phyloP scores from a whole-genome alignment of 2,113 vertebrate genomes.

The Leptobrachium ailaonicum region DNA sequence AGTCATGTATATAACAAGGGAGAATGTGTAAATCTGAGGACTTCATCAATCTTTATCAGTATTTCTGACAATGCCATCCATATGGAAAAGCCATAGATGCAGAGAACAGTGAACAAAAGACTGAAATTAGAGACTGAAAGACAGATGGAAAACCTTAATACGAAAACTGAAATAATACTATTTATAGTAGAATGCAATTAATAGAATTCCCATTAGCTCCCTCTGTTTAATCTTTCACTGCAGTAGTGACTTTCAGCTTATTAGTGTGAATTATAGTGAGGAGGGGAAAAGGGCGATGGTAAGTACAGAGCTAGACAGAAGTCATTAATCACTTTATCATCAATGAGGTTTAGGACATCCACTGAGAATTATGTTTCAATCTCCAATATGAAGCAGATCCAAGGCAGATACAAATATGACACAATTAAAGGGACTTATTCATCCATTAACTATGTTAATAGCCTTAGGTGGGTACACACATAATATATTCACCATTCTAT shows the following conservation, averaged over 20 bases:
- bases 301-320: background rate
- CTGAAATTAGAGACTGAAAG: background rate
- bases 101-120: background rate
- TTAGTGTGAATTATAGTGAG: constrained; percentile 2
- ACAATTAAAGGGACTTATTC: no score
- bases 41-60: no score
- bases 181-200: background rate
- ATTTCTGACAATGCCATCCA: background rate
- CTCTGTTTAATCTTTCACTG: background rate
- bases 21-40: no score
- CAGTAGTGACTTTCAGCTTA: constrained; percentile 1
- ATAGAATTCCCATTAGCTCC: background rate
- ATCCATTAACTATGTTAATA: no score
- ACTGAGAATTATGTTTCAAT: background rate
- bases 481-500: no score
- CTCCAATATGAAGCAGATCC: background rate
- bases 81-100: background rate
- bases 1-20: no score
- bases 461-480: no score
- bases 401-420: background rate
- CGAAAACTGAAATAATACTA: background rate
- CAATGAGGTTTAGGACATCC: background rate
- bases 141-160: background rate
- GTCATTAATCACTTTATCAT: background rate
- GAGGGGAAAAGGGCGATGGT: background rate